These are phyloP conservation scores for Lycophotia porphyrea DNA, from an alignment of 2,888 invertebrate species.

Conservation along the genomic window DNA sequence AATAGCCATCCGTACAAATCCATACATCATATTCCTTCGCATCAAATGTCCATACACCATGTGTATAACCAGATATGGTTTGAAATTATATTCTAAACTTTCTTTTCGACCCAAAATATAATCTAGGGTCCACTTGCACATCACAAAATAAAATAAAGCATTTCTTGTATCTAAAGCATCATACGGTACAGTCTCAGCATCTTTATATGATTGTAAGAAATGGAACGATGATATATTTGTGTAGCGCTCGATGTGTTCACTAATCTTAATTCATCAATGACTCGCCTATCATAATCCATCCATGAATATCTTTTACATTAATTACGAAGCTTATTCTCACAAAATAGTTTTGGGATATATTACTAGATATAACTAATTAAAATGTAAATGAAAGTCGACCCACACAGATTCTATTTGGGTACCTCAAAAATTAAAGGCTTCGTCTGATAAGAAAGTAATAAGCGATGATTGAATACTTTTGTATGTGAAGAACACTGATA, in stretches of 20 bases:
- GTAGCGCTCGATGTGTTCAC: not conserved
- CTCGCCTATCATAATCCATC: conserved; percentile 13
- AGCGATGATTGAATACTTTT: too few relatives aligned
- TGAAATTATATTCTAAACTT: not conserved
- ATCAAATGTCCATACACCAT: not conserved
- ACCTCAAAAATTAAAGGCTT: conserved; percentile 44
- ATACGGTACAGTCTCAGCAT: not conserved
- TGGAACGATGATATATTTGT: not conserved
- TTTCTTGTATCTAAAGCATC: not conserved
- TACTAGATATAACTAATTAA: conserved; percentile 62
- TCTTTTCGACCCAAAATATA: conserved; percentile 17
- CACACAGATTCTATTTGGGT: conserved; percentile 35
- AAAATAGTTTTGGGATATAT: conserved; percentile 52
- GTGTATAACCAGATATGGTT: not conserved
- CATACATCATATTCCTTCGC: not conserved
- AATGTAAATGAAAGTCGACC: conserved; percentile 63
- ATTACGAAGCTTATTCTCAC: conserved; percentile 42
- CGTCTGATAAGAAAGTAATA: conserved; percentile 2
- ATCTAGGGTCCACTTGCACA: not conserved
- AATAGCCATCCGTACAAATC: too few relatives aligned
- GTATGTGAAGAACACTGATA: not conserved
- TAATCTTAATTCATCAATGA: conserved; percentile 25
- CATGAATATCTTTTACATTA: conserved; percentile 33
- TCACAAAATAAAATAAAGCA: not conserved
- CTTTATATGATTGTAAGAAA: not conserved